phyloP scores from a whole-genome alignment of 1,140 invertebrate genomes.

The Drosophila seguyi region DNA sequence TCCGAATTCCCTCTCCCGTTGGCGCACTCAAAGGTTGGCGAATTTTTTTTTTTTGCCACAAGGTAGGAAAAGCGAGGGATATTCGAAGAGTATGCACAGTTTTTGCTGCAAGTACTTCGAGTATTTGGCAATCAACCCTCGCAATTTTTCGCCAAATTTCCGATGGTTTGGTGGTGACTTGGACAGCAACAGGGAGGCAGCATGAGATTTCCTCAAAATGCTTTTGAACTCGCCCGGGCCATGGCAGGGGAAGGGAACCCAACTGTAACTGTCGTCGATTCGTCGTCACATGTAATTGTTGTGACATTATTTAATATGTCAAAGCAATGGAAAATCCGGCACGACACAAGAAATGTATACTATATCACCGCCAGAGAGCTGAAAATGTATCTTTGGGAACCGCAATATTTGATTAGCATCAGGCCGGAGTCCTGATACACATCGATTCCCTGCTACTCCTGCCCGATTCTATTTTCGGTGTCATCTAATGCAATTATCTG shows the following conservation, averaged over 20 bases:
- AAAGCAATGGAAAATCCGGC: slow-evolving; percentile 77
- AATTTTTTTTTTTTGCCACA: slow-evolving; percentile 52
- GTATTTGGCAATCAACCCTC: slow-evolving; percentile 17
- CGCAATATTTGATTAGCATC: slow-evolving; percentile 81
- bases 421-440: slow-evolving; percentile 43
- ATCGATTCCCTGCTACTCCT: slow-evolving; percentile 49
- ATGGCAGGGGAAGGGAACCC: background rate
- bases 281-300: slow-evolving; percentile 73
- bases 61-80: slow-evolving; percentile 42
- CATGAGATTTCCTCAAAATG: slow-evolving; percentile 66
- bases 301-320: slow-evolving; percentile 82
- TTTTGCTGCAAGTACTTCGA: background rate
- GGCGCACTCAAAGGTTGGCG: slow-evolving; percentile 14
- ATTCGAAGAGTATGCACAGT: background rate
- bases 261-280: slow-evolving; percentile 22
- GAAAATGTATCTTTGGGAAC: slow-evolving; percentile 52
- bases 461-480: slow-evolving; percentile 67
- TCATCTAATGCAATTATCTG: slow-evolving; percentile 75
- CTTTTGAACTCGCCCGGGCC: slow-evolving; percentile 53
- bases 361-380: slow-evolving; percentile 1
- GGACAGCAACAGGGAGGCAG: slow-evolving; percentile 50
- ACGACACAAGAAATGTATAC: slow-evolving; percentile 30
- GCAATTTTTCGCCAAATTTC: slow-evolving; percentile 20
- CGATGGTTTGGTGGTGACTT: slow-evolving; percentile 34
- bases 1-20: background rate